A percentile compares a stretch with the other conserved stretches of the same genome.
Evolutionary conservation across 2,888 invertebrate genomes (phyloP).

Genomic region (Dromius quadrimaculatus): DNA sequence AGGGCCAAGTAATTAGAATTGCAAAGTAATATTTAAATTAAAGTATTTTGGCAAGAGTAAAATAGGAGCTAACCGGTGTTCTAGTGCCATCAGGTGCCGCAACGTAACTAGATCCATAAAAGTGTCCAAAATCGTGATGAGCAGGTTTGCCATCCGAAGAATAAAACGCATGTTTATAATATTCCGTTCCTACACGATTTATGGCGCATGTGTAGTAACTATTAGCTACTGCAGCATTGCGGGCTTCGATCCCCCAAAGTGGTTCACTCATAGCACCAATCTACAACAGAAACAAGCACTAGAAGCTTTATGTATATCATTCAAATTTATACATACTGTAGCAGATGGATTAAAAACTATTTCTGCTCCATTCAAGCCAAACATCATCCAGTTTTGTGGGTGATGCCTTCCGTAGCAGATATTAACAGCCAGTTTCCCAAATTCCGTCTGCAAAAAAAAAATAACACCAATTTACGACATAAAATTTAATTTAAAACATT

Average conservation of each 20-base stretch:
- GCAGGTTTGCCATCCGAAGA: constrained; percentile 85
- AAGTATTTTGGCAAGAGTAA: neutral
- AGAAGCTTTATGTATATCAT: neutral
- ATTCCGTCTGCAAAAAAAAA: constrained; percentile 73
- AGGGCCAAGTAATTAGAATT: too few species aligned
- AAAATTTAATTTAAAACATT: neutral
- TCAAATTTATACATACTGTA: constrained; percentile 77
- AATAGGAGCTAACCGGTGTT: constrained; percentile 77
- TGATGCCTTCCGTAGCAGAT: constrained; percentile 99
- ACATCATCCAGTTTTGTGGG: constrained; percentile 98
- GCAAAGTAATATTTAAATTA: neutral
- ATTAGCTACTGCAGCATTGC: constrained; percentile 96
- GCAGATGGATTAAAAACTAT: constrained; percentile 99
- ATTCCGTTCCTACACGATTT: constrained; percentile 94
- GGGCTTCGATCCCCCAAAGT: constrained; percentile 94
- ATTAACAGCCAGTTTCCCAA: constrained; percentile 91
- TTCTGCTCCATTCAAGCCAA: constrained; percentile 96
- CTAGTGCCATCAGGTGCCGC: constrained; percentile 93
- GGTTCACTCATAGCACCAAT: constrained; percentile 84
- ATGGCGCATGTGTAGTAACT: constrained; percentile 92
- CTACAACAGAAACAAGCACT: constrained; percentile 55
- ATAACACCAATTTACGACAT: neutral
- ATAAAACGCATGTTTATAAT: constrained; percentile 84
- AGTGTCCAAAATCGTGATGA: constrained; percentile 87
- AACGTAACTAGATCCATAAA: constrained; percentile 96